Base-by-base conservation (phyloP, 2,797 vertebrate genomes). In the Alcedo quadribrachys region DNA sequence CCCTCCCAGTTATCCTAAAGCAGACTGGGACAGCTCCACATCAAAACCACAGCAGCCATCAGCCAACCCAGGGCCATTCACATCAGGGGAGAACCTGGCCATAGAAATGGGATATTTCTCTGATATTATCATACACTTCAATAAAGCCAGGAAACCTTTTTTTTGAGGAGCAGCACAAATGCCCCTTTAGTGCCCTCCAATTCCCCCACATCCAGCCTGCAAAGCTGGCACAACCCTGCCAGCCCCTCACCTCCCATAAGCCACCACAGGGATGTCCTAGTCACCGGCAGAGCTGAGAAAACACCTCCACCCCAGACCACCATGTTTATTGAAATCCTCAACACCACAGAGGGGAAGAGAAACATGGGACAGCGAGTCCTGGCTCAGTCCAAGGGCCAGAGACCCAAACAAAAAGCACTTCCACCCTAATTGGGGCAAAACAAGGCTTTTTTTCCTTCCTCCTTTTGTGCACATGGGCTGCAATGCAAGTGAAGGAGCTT, bases 231-330 rank as follows among this genome's bases (percentile, higher is more conserved):
- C 42, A 86, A 55, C 20, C 50, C 57, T 74, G 48, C 30, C 6
- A 4, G 32, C 28, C 37, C 53, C 33, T 90, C 9, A 4, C 28
- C 33, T 88, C 76, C 35, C 68, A 35, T 27, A 1, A 32, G 32
- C n/a, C 53, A 81, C 85, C 2, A 0, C 53, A 68, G 81, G 74
- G 57, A 68, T 46, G 33, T 18, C 33, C 27, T 43, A 35, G 4
- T 6, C 9, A 35, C 91, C 89, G 53, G 63, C 62, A 54, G 85
- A 86, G 55, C 81, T 75, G 92, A 79, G 87, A 68, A 85, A 81
- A 96, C 87, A 77, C 74, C 81, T 87, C 58, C 13, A 2, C 40
- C 78, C 74, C 20, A 2, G 22, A 69, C 27, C 33, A 12, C 32
- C 3, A 2, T 8, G 0, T 40, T 81, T 43, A 14, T 6, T 8